Percentiles rank a stretch among this genome's conserved stretches.
Evolutionary conservation across 1,140 invertebrate species (phyloP).

Genomic region (Apis laboriosa): DNA sequence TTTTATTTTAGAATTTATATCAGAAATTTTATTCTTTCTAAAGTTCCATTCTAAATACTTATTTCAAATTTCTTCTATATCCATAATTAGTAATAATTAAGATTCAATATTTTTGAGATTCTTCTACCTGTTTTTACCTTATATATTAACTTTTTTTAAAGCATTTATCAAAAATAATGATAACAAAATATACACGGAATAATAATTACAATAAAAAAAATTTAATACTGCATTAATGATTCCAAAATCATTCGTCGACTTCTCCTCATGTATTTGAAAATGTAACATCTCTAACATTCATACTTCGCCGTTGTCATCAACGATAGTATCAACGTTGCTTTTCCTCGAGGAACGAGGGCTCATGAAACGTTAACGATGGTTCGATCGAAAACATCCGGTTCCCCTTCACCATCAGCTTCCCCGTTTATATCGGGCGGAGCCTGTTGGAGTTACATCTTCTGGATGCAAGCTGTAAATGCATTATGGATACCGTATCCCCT

Average conservation of each 20-base stretch:
- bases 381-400: constrained; percentile 12
- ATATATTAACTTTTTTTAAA: no score
- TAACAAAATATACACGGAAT: no score
- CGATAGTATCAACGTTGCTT: neutral
- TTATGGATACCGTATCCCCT: constrained; percentile 57
- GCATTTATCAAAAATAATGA: no score
- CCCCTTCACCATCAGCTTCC: constrained; percentile 14
- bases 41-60: no score
- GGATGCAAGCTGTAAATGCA: constrained; percentile 20
- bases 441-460: constrained; percentile 45
- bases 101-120: no score
- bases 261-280: neutral
- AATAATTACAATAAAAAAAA: no score
- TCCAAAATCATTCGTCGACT: neutral
- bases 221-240: neutral
- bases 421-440: constrained; percentile 41
- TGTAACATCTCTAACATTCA: neutral
- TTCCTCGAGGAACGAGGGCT: neutral
- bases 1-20: no score
- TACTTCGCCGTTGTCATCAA: neutral
- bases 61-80: no score
- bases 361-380: constrained; percentile 42
- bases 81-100: no score
- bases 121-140: no score
- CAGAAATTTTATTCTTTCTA: no score